Percentiles rank a stretch among this genome's conserved stretches.
Conservation (phyloP, 2,888 invertebrate genomes). For the Criorhina ranunculi region DNA sequence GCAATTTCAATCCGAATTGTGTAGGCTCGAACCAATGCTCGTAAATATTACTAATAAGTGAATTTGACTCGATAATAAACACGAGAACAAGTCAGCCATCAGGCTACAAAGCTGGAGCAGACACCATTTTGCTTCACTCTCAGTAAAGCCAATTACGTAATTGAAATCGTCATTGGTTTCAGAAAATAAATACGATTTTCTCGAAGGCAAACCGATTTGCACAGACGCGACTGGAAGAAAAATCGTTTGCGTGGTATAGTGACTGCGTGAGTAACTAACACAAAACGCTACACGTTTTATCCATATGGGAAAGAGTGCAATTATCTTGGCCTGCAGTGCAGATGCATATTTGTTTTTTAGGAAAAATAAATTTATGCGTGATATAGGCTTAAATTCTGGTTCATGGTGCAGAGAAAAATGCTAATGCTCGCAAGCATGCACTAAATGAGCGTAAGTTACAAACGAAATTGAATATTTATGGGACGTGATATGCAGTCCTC, state of each 20-base stretch:
- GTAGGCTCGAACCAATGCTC: neutral
- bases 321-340: constrained; percentile 17
- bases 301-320: constrained; percentile 42
- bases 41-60: neutral
- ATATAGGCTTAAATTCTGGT: constrained; percentile 54
- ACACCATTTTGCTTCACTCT: neutral
- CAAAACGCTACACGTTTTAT: constrained; percentile 46
- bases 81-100: neutral
- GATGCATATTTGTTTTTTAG: constrained; percentile 2
- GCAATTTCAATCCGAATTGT: neutral
- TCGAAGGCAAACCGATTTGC: constrained; percentile 41
- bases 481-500: constrained; percentile 10
- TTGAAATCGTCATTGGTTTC: constrained; percentile 29
- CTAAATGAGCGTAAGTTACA: constrained; percentile 49
- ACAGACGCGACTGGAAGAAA: constrained; percentile 21
- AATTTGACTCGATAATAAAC: neutral
- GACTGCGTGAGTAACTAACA: constrained; percentile 12
- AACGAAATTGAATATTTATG: constrained; percentile 55
- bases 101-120: constrained; percentile 1
- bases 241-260: constrained; percentile 18
- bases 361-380: constrained; percentile 38
- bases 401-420: constrained; percentile 35
- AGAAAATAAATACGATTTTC: constrained; percentile 23
- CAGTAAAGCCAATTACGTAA: constrained; percentile 30
- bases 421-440: constrained; percentile 34